phyloP scores from a whole-genome alignment of 2,888 invertebrate genomes.

The Ormia ochracea region DNA sequence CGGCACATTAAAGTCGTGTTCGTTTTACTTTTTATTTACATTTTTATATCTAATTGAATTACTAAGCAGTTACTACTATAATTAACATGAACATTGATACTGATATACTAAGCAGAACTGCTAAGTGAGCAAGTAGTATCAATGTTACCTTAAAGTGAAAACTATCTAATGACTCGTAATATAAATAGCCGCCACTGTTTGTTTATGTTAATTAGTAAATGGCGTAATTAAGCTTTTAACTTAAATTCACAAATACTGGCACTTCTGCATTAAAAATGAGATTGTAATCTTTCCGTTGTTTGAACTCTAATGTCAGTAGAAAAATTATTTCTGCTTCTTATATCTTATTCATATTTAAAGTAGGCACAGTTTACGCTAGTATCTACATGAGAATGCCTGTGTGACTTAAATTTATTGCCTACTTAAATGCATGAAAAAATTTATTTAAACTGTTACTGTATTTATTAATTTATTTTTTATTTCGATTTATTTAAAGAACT shows the following conservation, averaged over 20 bases:
- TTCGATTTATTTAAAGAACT: neutral
- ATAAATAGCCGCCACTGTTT: constrained; percentile 47
- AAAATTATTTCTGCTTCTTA: neutral
- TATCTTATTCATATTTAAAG: neutral
- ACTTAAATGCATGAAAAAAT: constrained; percentile 31
- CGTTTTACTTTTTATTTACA: neutral
- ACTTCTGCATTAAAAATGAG: neutral
- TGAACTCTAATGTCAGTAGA: neutral
- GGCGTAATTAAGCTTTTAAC: constrained; percentile 53
- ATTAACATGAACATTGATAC: neutral
- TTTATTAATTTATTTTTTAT: neutral
- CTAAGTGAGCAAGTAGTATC: neutral
- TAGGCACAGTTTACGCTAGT: constrained; percentile 16
- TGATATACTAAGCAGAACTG: neutral
- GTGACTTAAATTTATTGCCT: constrained; percentile 24
- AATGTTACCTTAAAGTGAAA: neutral
- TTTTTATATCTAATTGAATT: constrained; percentile 30
- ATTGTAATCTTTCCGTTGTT: constrained; percentile 3
- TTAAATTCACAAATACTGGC: constrained; percentile 3
- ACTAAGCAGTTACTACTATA: constrained; percentile 1
- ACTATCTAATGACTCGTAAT: neutral
- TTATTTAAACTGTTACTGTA: constrained; percentile 11
- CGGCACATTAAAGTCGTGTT: neutral
- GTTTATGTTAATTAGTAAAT: constrained; percentile 51
- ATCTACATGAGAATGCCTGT: neutral